Base-by-base conservation (phyloP, 2,888 invertebrate species). In the Exocentrus adspersus region DNA sequence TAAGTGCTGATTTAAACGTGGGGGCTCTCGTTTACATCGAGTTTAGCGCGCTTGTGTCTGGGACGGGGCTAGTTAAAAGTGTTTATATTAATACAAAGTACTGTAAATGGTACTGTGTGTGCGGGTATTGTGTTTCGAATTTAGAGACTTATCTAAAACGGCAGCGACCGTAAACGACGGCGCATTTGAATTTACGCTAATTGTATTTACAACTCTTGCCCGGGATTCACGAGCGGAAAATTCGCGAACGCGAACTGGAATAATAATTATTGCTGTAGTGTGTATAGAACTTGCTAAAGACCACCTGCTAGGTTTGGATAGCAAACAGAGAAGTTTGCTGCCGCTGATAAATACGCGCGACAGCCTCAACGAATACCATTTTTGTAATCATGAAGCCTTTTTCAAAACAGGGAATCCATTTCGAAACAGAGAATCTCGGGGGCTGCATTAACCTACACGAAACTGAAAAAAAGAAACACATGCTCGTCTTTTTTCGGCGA, bases 61-160 rank as follows among this genome's bases (percentile, higher is more conserved):
- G 51, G 56, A 62, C 46, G 43, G 41, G 50, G 12, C 24, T 24
- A 46, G 32, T 56, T 62, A 62, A 50, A 37, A 56, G 28, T 24
- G 48, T 30, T 56, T 57, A 41, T 57, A 28, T 57, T 51, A 54
- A 62, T 51, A 62, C 62, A 62, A 62, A 30, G 62, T 62, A 54
- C 60, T 28, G 12, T 19, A 16, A 43, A 48, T 51, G 62, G 41
- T 37, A 48, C 10, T 37, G 14, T 21, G 21, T 0, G 21, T 21
- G 21, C 1, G 21, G 20, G 3, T 28, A 48, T 48, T 48, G 28
- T 21, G 9, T 16, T 48, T 48, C 28, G 16, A 24, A 28, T 48
- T 48, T 48, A 48, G 12, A 24, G 28, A 48, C 24, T 28, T 48
- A 14, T 48, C 48, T 48, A 48, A 48, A n/a, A 14, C 28, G 6